phyloP scores from a whole-genome alignment of 2,113 vertebrate species.

The Burhinus oedicnemus region DNA sequence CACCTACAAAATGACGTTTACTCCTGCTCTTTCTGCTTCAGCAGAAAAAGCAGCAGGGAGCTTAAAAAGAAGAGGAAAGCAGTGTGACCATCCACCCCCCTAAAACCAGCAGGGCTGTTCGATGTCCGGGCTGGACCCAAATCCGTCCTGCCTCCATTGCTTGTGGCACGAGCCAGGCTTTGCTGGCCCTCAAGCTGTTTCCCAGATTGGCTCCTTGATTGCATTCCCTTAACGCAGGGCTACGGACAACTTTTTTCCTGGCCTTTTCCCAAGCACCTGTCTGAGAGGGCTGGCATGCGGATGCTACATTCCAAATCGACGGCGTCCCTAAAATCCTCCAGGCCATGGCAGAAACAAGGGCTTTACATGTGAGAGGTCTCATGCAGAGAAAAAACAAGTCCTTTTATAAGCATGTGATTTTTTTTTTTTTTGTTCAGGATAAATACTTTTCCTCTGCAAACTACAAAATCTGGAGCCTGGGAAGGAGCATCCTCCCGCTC shows the following conservation, averaged over 20 bases:
- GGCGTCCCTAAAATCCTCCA: neutral
- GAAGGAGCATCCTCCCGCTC: neutral
- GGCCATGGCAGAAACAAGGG: neutral
- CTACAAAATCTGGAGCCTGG: neutral
- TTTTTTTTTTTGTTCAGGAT: neutral
- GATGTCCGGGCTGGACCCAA: accelerated
- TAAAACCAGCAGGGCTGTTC: neutral
- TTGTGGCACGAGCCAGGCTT: accelerated
- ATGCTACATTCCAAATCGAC: neutral
- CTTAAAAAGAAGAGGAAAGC: neutral
- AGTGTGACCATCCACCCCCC: neutral
- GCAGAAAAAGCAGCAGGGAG: neutral
- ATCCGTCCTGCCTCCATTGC: neutral
- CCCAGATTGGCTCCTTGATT: neutral
- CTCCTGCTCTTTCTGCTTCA: neutral
- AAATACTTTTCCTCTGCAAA: neutral
- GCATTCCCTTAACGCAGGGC: neutral
- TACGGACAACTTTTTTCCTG: slow-evolving; percentile 4
- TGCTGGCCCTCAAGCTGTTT: neutral
- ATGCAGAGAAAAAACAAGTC: neutral
- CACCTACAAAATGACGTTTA: slow-evolving; percentile 7
- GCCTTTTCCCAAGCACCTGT: slow-evolving; percentile 27
- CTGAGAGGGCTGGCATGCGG: neutral
- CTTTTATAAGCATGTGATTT: neutral
- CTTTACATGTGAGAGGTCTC: neutral